phyloP scores from a whole-genome alignment of 2,888 invertebrate genomes.

The Drepana falcataria region DNA sequence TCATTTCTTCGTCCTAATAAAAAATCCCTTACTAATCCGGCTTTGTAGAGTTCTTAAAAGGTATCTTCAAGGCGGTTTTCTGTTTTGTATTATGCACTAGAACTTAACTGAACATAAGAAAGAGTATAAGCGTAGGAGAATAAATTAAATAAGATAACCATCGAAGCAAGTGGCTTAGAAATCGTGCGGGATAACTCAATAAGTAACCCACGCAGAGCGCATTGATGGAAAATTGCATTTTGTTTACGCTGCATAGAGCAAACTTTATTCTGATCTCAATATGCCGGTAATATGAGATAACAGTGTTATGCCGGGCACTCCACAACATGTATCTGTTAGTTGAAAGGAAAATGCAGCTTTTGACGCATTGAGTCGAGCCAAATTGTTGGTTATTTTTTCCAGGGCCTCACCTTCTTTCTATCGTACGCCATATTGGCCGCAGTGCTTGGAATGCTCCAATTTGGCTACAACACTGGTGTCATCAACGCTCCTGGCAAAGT shows the following conservation, averaged over 20 bases:
- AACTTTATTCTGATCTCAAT: neutral
- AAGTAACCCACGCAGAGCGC: neutral
- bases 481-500: slow-evolving; percentile 96
- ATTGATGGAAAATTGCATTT: neutral
- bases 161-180: too few species aligned
- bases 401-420: slow-evolving; percentile 96
- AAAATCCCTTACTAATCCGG: too few species aligned
- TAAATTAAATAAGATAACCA: too few species aligned
- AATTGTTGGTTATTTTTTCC: slow-evolving; percentile 43
- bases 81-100: too few species aligned
- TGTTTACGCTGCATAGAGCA: neutral
- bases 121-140: too few species aligned
- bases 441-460: slow-evolving; percentile 96
- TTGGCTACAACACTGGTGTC: slow-evolving; percentile 97
- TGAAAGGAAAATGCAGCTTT: too few species aligned
- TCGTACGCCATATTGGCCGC: slow-evolving; percentile 96
- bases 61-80: too few species aligned
- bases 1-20: too few species aligned
- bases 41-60: too few species aligned
- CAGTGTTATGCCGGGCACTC: neutral
- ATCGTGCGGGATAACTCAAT: too few species aligned
- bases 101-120: too few species aligned
- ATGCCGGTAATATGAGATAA: neutral
- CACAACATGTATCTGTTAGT: neutral
- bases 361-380: too few species aligned